Percentiles rank a stretch among this genome's conserved stretches.
These are phyloP conservation scores for Cepaea nemoralis DNA, from an alignment of 1,140 invertebrate genomes.

Conservation along the genomic window DNA sequence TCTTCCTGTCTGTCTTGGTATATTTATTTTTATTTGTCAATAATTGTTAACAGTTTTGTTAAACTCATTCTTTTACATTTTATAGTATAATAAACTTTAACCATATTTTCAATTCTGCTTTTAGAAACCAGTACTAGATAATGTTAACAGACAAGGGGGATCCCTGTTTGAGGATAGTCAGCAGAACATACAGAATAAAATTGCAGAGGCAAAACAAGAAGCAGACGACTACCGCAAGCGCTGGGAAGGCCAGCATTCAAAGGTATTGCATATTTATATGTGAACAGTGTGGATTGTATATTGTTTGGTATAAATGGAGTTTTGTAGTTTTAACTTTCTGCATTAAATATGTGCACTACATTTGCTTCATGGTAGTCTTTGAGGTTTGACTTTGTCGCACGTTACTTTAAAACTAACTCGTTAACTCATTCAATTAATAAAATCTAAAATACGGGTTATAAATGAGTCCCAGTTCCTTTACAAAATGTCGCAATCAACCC, in stretches of 20 bases:
- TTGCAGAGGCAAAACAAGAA: constrained; percentile 31
- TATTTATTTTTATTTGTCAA: too few relatives aligned
- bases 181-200: constrained; percentile 25
- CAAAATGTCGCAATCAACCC: too few relatives aligned
- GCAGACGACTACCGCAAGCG: constrained; percentile 28
- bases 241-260: constrained; percentile 15
- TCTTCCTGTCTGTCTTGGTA: too few relatives aligned
- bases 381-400: too few relatives aligned
- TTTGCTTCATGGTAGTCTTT: neutral
- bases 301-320: neutral
- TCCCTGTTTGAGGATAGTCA: constrained; percentile 19
- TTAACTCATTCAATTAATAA: too few relatives aligned
- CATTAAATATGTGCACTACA: neutral
- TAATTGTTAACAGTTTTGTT: too few relatives aligned
- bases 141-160: neutral
- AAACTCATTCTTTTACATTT: too few relatives aligned
- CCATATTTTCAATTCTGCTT: neutral
- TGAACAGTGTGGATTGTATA: neutral
- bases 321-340: neutral
- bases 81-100: too few relatives aligned
- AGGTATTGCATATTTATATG: neutral
- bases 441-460: too few relatives aligned
- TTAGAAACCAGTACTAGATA: neutral
- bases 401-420: too few relatives aligned
- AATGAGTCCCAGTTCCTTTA: too few relatives aligned